Percentiles rank a stretch among this genome's conserved stretches.
These are phyloP conservation scores for Monochamus alternatus DNA, from an alignment of 2,888 invertebrate genomes.

Conservation along the genomic window DNA sequence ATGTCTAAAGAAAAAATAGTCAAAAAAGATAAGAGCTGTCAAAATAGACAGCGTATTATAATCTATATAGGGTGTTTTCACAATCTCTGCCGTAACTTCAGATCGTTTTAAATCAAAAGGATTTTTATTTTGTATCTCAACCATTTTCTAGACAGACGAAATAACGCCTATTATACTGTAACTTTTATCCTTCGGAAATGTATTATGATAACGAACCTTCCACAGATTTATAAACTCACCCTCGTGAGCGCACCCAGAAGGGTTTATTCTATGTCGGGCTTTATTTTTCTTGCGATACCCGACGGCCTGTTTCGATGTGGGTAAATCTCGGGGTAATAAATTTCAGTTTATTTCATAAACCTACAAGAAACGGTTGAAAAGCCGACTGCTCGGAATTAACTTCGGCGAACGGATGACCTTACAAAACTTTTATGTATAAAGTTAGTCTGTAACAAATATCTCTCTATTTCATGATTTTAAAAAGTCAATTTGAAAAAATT, in stretches of 20 bases:
- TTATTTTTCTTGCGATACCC: background rate
- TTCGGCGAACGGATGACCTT: background rate
- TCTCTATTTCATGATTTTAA: no score
- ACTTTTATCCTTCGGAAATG: background rate
- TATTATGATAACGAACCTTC: background rate
- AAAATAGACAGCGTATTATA: no score
- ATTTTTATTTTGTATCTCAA: no score
- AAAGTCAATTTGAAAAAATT: no score
- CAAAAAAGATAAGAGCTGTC: no score
- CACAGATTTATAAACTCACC: background rate
- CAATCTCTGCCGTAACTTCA: no score
- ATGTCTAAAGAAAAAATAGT: no score
- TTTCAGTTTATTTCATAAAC: background rate
- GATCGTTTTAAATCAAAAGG: no score
- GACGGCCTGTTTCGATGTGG: background rate
- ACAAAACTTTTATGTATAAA: background rate
- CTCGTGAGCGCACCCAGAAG: background rate
- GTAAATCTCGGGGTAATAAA: background rate
- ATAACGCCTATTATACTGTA: no score
- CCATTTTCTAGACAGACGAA: no score
- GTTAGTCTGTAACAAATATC: no score
- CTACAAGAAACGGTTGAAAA: background rate
- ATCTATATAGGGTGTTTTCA: no score
- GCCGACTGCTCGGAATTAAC: background rate
- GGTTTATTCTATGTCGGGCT: background rate